Evolutionary conservation across 1,140 invertebrate genomes (phyloP), one percentile per base, ranked within the genome.

Genomic region (Drosophila malerkotliana): DNA sequence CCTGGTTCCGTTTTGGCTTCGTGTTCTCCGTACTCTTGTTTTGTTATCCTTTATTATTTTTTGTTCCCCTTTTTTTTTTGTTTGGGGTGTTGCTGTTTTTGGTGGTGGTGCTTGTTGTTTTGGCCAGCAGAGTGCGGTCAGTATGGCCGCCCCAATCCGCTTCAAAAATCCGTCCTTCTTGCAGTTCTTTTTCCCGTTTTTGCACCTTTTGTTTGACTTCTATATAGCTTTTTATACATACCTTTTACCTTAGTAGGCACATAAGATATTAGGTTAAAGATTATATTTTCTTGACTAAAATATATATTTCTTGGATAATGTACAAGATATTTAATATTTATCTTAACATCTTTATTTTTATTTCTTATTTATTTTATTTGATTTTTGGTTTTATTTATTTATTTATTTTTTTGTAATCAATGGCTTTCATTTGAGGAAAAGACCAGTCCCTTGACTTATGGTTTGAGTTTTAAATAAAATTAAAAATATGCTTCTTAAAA

Each of bases 141-240:
- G 67, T 72, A 55, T 67, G 53, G 47, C 44, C 51, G 41, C 54
- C 60, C 60, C 72, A 74, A 53, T 54, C 55, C 14, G 8, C 34
- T 37, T 28, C 47, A 34, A 32, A 26, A 18, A 14, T n/a, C 21
- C 34, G 39, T 44, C 63, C 28, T 56, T 54, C 67, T 71, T 80
- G 78, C 73, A 85, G 55, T 82, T 87, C 74, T 48, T 87, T 75
- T 66, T 79, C 79, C 75, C 63, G 74, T 81, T 87, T 81, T 87
- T 87, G 78, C 83, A 87, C 82, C 82, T 87, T 76, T 72, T 82
- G 73, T 81, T 72, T 32, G 62, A 71, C 52, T 48, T 60, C 1
- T 28, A 21, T 66, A 15, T 68, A 24, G 28, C 21, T 18, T 75
- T 37, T 12, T 37, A 34, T 30, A 21, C 28, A 4, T 37, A 37